Conservation (phyloP, 2,113 vertebrate genomes). For the Heterotilapia buettikoferi region DNA sequence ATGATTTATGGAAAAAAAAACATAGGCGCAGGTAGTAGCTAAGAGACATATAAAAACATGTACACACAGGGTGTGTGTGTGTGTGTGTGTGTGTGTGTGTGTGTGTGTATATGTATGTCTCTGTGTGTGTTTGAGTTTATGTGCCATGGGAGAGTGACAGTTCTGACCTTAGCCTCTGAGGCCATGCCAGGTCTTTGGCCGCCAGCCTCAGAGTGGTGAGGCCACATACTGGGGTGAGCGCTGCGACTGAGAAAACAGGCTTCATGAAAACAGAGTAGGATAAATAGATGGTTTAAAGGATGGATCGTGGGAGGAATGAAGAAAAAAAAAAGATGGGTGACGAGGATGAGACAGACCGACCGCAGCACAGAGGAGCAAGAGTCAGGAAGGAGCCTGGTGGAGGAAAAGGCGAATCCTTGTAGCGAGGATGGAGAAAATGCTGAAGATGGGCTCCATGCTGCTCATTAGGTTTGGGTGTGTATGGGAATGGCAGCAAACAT, state of each 20-base stretch:
- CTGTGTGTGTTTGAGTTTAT: background rate
- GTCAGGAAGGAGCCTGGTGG: background rate
- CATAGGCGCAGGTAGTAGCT: no score
- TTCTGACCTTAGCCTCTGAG: slow-evolving; percentile 40
- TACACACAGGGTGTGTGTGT: no score
- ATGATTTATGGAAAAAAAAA: no score
- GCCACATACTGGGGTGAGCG: background rate
- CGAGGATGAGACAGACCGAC: background rate
- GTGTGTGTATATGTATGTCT: background rate
- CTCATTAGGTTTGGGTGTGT: slow-evolving; percentile 73
- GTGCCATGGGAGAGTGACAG: slow-evolving; percentile 21
- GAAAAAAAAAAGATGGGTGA: background rate
- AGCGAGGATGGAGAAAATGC: background rate
- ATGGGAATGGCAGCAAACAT: slow-evolving; percentile 67
- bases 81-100: background rate
- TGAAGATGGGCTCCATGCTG: slow-evolving; percentile 15
- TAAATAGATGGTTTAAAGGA: slow-evolving; percentile 22
- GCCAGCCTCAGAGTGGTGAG: background rate
- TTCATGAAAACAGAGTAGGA: background rate
- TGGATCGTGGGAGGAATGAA: background rate
- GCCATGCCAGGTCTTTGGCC: slow-evolving; percentile 35
- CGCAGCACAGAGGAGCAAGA: background rate
- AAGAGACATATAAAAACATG: no score
- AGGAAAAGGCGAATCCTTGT: background rate
- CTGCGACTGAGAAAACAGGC: background rate